Percentiles rank a stretch among this genome's conserved stretches.
These are phyloP conservation scores for Diogma glabrata DNA, from an alignment of 2,888 invertebrate genomes.

Conservation along the genomic window DNA sequence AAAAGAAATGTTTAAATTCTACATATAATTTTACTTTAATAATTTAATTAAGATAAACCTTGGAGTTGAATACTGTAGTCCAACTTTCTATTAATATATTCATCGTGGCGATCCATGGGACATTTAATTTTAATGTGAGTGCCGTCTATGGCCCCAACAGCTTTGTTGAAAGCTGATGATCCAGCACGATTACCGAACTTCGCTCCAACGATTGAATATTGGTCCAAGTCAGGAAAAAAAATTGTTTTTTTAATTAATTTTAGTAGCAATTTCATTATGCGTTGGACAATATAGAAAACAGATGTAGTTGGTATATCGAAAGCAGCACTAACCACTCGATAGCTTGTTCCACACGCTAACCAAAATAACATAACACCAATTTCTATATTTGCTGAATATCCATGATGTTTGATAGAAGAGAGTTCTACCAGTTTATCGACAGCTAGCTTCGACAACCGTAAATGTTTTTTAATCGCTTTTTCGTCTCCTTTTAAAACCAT, in stretches of 20 bases:
- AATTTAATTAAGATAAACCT: too few species aligned
- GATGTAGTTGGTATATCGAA: too few species aligned
- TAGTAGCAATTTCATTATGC: too few species aligned
- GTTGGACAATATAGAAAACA: too few species aligned
- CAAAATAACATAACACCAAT: too few species aligned
- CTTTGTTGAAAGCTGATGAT: neutral
- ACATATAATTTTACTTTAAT: too few species aligned
- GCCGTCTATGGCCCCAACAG: neutral
- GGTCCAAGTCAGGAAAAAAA: neutral
- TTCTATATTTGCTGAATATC: too few species aligned
- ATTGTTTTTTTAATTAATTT: neutral
- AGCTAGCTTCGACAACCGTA: neutral
- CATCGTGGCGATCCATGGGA: neutral
- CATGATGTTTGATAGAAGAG: neutral
- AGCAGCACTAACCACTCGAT: too few species aligned
- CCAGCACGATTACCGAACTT: neutral
- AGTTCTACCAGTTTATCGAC: neutral
- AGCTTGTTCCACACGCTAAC: too few species aligned
- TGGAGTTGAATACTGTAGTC: neutral
- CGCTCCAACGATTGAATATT: neutral
- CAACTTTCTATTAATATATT: neutral
- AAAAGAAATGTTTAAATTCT: too few species aligned
- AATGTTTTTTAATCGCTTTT: neutral
- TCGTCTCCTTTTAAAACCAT: neutral
- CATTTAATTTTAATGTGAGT: neutral